Base-by-base conservation (phyloP, 2,113 vertebrate genomes). In the Hypocryptadius cinnamomeus region DNA sequence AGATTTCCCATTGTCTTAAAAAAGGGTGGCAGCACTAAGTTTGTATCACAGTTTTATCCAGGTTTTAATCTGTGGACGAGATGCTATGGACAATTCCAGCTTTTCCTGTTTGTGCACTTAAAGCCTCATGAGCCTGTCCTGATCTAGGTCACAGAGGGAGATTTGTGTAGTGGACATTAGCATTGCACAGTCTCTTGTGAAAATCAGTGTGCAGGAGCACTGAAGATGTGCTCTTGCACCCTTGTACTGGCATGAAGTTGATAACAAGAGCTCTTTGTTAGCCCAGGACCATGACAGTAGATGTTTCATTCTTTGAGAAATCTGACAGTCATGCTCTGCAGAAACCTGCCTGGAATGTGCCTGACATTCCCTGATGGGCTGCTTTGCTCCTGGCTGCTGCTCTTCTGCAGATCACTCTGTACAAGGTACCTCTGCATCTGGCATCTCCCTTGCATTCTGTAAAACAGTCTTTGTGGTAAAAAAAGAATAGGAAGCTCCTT, bases 301-400 rank as follows among this genome's bases (percentile, higher is more conserved):
- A 10, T 4, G 3, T 56, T 50, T 69, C 0, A 0, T 35, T 31
- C 44, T 83, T 50, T 65, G 69, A n/a, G 50, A 40, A 37, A 56
- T 61, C 21, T 33, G 69, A 63, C 45, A 47, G 31, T 18, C 6
- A 5, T 65, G 65, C 4, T 2, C 18, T 33, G 68, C 69, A 73
- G 56, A 51, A 85, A 64, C 74, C 48, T 81, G 56, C 56, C 74
- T 31, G 66, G 37, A 45, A 35, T 3, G 15, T 69, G 24, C 64
- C 59, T 11, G 44, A 6, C 2, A 3, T 51, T 66, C 66, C 40
- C 31, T 37, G 28, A 25, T 11, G 5, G 39, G 71, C 56, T 87
- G 69, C 82, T 57, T 21, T 44, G 16, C 68, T 47, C 76, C 77
- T 44, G 33, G 8, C 59, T 91, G 79, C 74, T 90, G 27, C 54